phyloP scores from a whole-genome alignment of 1,140 invertebrate species.

The Drosophila sechellia region DNA sequence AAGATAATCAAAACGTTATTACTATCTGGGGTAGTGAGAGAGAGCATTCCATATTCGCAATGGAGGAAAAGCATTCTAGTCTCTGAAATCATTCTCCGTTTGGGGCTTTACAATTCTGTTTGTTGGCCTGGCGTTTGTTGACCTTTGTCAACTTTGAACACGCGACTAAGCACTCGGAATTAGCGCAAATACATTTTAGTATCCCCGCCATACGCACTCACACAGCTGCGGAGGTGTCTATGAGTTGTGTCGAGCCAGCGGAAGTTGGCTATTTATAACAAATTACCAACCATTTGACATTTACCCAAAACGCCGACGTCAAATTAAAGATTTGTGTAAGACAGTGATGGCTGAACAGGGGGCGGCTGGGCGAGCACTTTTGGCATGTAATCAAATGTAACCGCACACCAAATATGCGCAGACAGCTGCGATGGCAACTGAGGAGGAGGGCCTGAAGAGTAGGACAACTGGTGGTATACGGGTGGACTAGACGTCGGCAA shows the following conservation, averaged over 20 bases:
- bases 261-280: slow-evolving; percentile 82
- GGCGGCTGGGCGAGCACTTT: slow-evolving; percentile 54
- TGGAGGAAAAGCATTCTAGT: slow-evolving; percentile 34
- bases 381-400: slow-evolving; percentile 81
- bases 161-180: slow-evolving; percentile 75
- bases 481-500: slow-evolving; percentile 23
- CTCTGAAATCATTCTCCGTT: slow-evolving; percentile 20
- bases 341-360: slow-evolving; percentile 4
- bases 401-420: slow-evolving; percentile 74
- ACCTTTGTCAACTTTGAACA: slow-evolving; percentile 79
- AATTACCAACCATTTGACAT: slow-evolving; percentile 81
- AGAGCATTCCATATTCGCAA: no score
- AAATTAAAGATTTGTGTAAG: slow-evolving; percentile 69
- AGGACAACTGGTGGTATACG: background rate
- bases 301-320: slow-evolving; percentile 65
- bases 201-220: slow-evolving; percentile 22
- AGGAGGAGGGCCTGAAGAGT: no score
- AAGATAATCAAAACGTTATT: background rate
- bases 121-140: slow-evolving; percentile 57
- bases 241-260: slow-evolving; percentile 46
- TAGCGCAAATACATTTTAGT: slow-evolving; percentile 64
- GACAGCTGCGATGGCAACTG: slow-evolving; percentile 31
- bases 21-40: no score
- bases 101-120: slow-evolving; percentile 25
- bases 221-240: slow-evolving; percentile 12